These are phyloP conservation scores for Pyrgus malvae DNA, from an alignment of 2,888 invertebrate genomes.

Conservation along the genomic window DNA sequence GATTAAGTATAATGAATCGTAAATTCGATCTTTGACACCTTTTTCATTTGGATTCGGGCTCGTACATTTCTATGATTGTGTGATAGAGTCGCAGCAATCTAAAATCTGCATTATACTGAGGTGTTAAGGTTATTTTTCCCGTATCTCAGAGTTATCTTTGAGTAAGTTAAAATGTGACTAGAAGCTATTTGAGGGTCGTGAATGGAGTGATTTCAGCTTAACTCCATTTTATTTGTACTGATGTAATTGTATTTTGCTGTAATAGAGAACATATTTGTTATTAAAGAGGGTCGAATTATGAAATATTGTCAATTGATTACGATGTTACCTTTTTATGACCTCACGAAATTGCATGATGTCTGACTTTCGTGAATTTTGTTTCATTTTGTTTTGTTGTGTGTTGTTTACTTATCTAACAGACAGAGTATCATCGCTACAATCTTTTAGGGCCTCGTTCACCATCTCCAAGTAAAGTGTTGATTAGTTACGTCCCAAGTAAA, in stretches of 20 bases:
- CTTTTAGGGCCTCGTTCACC: too few species aligned
- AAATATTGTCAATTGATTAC: conserved; percentile 21
- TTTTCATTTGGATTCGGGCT: conserved; percentile 76
- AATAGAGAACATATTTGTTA: conserved; percentile 61
- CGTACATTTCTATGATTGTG: conserved; percentile 66
- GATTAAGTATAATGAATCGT: conserved; percentile 82
- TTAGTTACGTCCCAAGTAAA: too few species aligned
- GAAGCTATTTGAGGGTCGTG: conserved; percentile 51
- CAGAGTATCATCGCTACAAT: too few species aligned
- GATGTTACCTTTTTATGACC: conserved; percentile 7
- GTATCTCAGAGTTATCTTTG: conserved; percentile 32
- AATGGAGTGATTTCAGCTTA: conserved; percentile 47
- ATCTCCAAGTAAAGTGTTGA: too few species aligned
- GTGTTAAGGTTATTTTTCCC: conserved; percentile 35
- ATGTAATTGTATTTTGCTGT: conserved; percentile 64
- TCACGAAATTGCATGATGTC: neutral
- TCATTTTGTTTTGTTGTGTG: neutral
- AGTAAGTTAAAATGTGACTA: conserved; percentile 64
- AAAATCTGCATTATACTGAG: conserved; percentile 32
- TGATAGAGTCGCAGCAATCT: conserved; percentile 11
- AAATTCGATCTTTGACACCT: conserved; percentile 82
- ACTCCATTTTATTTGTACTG: conserved; percentile 56
- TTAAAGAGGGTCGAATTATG: conserved; percentile 27
- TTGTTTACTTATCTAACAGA: neutral
- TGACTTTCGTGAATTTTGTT: neutral